Evolutionary conservation across 2,888 invertebrate species (phyloP).

Genomic region (Vesta saturnalis): DNA sequence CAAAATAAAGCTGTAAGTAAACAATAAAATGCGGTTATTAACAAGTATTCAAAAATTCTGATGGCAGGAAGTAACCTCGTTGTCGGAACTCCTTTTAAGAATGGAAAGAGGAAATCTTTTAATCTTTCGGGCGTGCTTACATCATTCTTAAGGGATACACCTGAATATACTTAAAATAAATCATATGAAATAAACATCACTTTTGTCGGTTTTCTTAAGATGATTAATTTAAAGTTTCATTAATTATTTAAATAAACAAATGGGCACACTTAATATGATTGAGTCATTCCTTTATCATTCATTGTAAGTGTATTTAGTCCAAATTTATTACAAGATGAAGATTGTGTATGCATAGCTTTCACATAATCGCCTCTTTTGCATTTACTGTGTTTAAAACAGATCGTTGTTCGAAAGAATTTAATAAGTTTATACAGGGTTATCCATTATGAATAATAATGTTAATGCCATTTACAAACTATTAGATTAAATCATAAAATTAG

Average conservation of each 20-base stretch:
- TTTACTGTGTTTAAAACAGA: no score
- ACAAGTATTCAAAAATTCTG: not conserved
- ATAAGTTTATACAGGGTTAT: no score
- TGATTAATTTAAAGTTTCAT: constrained; percentile 1
- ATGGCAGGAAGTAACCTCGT: constrained; percentile 24
- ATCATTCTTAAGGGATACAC: constrained; percentile 15
- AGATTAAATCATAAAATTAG: no score
- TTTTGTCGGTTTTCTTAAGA: constrained; percentile 9
- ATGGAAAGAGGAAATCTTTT: constrained; percentile 27
- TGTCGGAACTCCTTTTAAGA: constrained; percentile 26
- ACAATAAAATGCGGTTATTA: constrained; percentile 5
- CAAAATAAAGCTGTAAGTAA: constrained; percentile 4
- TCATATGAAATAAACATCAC: constrained; percentile 14
- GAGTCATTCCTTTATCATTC: not conserved
- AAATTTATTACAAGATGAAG: no score
- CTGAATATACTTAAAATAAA: constrained; percentile 28
- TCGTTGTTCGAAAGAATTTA: no score
- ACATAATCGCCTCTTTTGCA: no score
- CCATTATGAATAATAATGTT: no score
- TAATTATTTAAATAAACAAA: constrained; percentile 3
- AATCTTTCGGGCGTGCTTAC: constrained; percentile 29
- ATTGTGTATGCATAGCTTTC: no score
- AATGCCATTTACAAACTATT: no score
- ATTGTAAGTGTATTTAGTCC: not conserved
- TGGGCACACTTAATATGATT: not conserved